Base-by-base conservation (phyloP, 2,797 vertebrate genomes). In the Heterohyrax brucei region DNA sequence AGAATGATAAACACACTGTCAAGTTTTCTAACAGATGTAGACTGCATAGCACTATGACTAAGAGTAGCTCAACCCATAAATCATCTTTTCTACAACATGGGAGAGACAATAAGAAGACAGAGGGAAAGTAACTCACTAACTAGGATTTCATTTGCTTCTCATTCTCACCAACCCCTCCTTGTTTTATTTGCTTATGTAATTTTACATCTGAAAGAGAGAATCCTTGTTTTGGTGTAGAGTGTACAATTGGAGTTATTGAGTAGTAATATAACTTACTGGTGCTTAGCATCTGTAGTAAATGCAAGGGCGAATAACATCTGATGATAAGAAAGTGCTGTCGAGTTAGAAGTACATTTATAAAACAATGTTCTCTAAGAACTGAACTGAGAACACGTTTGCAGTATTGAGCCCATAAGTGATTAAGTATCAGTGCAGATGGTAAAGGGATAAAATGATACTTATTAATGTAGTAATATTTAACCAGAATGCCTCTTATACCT, bases 331-430 rank as follows among this genome's bases (percentile, higher is more conserved):
- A 73, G 94, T 80, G 19, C 59, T 2, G 0, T 78, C 95, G 76
- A 33, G 44, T 93, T 96, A 95, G 72, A 89, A 68, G 98, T 56
- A 50, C 91, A 89, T 80, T n/a, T 70, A 70, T 76, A 98, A 89
- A 98, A 98, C 98, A 97, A 94, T 10, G 97, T 98, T 98, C 98
- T 97, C 30, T 88, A 66, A 96, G 98, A 98, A 98, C 98, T 91
- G 97, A 98, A 93, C 92, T 96, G 95, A 97, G 89, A 44, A 95
- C 75, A 61, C 44, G 16, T 93, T 95, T 92, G 48, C 93, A 81
- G 89, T 92, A 77, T 8, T 87, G 87, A 96, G 94, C 68, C 93
- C 94, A 18, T 82, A 33, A 87, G 80, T 82, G 84, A 97, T 86
- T 85, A 85, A 75, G 28, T 85, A 59, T 64, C 89, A 72, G 44